Base-by-base conservation (phyloP, 2,888 invertebrate species). In the Spodoptera exigua region DNA sequence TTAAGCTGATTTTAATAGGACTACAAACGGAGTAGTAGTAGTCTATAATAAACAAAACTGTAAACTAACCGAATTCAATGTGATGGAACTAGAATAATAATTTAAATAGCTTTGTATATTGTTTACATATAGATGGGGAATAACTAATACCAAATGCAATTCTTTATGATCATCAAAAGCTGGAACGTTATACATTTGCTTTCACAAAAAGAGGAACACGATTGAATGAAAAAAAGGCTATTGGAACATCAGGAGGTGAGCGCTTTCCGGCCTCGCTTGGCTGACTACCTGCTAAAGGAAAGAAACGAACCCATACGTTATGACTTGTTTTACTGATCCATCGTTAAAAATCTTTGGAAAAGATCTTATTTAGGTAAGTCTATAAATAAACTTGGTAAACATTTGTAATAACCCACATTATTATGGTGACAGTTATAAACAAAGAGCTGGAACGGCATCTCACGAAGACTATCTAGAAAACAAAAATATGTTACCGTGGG, bases 281-380 rank as follows among this genome's bases (percentile, higher is more conserved):
- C 83, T 84, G 83, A 85, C 90, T 92, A 92, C 93, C 93, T 93
- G 92, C 89, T 86, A 73, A 80, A 82, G 80, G 80, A 79, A 80
- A 80, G 82, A 82, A 85, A 81, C 80, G 79, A 80, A 78, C 80
- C 80, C 79, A 80, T 76, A 74, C 76, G 71, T 73, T 70, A 76
- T 76, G 67, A 43, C 40, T 48, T 54, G 61, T 65, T 57, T 57
- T 63, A 56, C 43, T 56, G 54, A 52, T 40, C 55, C 47, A 36
- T 61, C 43, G 21, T 49, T 48, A 36, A 45, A 53, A 45, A 44
- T 75, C 68, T 63, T 61, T 65, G 48, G 37, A 67, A 61, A 44
- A 61, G 55, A 68, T 63, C 59, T 53, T 54, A 41, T 68, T 63
- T 54, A 61, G 58, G 70, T 49, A 58, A 34, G 56, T 58, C 49